Evolutionary conservation across 2,113 vertebrate genomes (phyloP).

Genomic region (Hoplias malabaricus): DNA sequence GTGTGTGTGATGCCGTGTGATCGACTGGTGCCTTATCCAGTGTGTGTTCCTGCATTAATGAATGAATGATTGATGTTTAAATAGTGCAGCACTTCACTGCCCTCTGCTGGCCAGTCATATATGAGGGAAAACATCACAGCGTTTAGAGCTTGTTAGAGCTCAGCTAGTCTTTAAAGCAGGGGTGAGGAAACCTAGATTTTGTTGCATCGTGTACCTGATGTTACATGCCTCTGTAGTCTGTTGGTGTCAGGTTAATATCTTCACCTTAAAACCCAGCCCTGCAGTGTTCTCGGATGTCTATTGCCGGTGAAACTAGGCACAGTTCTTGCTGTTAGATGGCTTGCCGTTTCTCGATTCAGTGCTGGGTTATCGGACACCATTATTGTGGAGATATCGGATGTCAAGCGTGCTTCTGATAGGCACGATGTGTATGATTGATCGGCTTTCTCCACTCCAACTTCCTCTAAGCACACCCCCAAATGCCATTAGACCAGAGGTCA

Average conservation of each 20-base stretch:
- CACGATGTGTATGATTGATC: conserved; percentile 26
- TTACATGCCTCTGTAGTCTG: background rate
- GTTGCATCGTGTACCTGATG: background rate
- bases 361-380: background rate
- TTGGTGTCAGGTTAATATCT: background rate
- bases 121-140: background rate
- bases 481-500: conserved; percentile 38
- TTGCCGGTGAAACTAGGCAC: background rate
- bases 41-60: no score
- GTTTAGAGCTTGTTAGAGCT: background rate
- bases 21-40: no score
- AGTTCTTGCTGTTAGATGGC: background rate
- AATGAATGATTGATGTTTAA: background rate
- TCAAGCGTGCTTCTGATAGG: background rate
- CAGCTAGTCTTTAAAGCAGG: background rate
- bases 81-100: background rate
- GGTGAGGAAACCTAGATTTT: background rate
- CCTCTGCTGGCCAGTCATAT: conserved; percentile 1
- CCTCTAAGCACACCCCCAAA: background rate
- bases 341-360: background rate
- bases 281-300: background rate
- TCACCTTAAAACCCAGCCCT: background rate
- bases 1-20: no score
- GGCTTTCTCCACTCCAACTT: background rate
- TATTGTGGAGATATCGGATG: conserved; percentile 1